These are phyloP conservation scores for Ochotona curzoniae DNA, from an alignment of 2,113 vertebrate genomes.

Conservation along the genomic window DNA sequence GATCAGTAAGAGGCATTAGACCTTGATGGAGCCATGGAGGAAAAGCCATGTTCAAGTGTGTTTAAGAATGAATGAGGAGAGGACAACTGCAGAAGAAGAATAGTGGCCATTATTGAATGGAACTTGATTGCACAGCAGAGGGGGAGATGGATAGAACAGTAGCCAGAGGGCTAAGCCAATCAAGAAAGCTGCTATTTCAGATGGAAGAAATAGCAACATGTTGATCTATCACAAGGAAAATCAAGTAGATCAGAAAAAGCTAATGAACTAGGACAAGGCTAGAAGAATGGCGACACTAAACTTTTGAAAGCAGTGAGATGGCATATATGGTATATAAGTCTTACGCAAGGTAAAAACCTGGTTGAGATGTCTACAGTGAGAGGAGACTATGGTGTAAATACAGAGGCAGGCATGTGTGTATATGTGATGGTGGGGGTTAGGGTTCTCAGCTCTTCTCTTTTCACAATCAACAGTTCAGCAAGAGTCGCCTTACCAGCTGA, in stretches of 20 bases:
- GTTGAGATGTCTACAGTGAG: neutral
- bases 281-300: neutral
- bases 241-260: neutral
- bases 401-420: neutral
- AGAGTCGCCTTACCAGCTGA: neutral
- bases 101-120: neutral
- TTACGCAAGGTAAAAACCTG: neutral
- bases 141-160: neutral
- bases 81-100: neutral
- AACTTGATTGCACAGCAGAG: neutral
- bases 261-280: neutral
- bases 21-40: neutral
- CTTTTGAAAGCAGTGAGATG: neutral
- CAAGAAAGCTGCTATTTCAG: neutral
- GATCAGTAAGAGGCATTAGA: neutral
- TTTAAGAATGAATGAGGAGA: constrained; percentile 16
- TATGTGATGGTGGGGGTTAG: neutral
- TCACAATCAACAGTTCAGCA: neutral
- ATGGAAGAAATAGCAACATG: neutral
- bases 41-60: neutral
- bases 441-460: neutral
- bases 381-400: neutral
- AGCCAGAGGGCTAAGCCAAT: neutral
- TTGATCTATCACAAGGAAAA: neutral
- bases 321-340: neutral